Evolutionary conservation across 2,888 invertebrate species (phyloP).

Genomic region (Polyploca ridens): DNA sequence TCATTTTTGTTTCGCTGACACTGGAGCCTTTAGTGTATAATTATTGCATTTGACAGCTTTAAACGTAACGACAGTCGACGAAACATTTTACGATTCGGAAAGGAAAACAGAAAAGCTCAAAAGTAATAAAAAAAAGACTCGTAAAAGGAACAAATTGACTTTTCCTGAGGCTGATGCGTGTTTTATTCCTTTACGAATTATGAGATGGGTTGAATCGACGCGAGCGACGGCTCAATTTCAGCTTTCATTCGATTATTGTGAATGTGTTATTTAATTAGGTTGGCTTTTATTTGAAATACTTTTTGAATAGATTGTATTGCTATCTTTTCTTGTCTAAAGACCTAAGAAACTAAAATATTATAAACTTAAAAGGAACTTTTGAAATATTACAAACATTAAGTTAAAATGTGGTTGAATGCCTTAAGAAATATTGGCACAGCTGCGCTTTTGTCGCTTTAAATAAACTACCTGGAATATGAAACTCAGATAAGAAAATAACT

Average conservation of each 20-base stretch:
- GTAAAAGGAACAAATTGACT: constrained; percentile 39
- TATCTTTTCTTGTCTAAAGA: too few species aligned
- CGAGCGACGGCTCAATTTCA: neutral
- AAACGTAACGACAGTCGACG: constrained; percentile 33
- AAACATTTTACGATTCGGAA: constrained; percentile 38
- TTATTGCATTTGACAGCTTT: constrained; percentile 23
- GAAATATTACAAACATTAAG: too few species aligned
- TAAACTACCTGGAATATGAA: too few species aligned
- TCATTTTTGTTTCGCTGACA: neutral
- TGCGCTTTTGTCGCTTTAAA: too few species aligned
- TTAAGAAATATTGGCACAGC: too few species aligned
- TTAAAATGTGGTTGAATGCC: too few species aligned
- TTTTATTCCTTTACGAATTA: constrained; percentile 10
- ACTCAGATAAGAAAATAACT: too few species aligned
- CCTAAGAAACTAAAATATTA: too few species aligned
- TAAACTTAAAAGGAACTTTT: too few species aligned
- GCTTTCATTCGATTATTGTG: neutral
- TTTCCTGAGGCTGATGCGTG: constrained; percentile 30
- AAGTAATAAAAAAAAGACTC: constrained; percentile 38
- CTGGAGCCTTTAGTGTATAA: constrained; percentile 22
- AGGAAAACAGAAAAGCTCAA: constrained; percentile 24
- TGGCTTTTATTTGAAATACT: neutral
- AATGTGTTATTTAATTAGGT: neutral
- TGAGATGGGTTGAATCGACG: neutral
- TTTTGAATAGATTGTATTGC: too few species aligned